Conservation (phyloP, 2,888 invertebrate species). For the Cantharis rustica region DNA sequence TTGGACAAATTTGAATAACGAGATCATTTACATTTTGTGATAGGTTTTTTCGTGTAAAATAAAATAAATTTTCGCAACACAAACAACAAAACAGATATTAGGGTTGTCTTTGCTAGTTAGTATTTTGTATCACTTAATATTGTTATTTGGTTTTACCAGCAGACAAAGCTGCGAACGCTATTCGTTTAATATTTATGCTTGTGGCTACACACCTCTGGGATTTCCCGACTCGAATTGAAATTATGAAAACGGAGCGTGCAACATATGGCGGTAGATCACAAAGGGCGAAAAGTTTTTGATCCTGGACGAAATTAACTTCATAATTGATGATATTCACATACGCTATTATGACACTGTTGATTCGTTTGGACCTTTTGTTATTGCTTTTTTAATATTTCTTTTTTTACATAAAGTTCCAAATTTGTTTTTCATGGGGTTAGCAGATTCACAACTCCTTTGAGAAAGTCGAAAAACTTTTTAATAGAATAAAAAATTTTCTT, state of each 20-base stretch:
- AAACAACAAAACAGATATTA: slow-evolving; percentile 6
- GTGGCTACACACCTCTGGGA: slow-evolving; percentile 35
- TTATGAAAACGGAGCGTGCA: slow-evolving; percentile 35
- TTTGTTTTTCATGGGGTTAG: background rate
- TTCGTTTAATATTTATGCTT: slow-evolving; percentile 44
- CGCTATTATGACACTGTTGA: slow-evolving; percentile 14
- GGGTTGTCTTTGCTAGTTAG: slow-evolving; percentile 19
- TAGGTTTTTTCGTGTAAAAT: background rate
- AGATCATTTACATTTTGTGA: background rate
- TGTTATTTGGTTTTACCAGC: slow-evolving; percentile 27
- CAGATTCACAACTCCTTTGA: background rate
- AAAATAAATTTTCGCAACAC: slow-evolving; percentile 21
- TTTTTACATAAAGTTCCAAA: background rate
- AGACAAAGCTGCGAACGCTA: slow-evolving; percentile 34
- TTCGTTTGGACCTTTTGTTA: slow-evolving; percentile 8
- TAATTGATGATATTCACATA: slow-evolving; percentile 30
- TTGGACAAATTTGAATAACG: background rate
- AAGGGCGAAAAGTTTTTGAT: slow-evolving; percentile 32
- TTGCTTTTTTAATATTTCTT: slow-evolving; percentile 12
- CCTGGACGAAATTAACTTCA: slow-evolving; percentile 30
- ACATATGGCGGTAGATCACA: slow-evolving; percentile 30
- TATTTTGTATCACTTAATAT: slow-evolving; percentile 25
- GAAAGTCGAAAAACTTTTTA: background rate
- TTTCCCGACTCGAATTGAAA: slow-evolving; percentile 35
- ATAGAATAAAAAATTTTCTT: background rate